Conservation (phyloP, 2,113 vertebrate genomes). For the Salminus brasiliensis region DNA sequence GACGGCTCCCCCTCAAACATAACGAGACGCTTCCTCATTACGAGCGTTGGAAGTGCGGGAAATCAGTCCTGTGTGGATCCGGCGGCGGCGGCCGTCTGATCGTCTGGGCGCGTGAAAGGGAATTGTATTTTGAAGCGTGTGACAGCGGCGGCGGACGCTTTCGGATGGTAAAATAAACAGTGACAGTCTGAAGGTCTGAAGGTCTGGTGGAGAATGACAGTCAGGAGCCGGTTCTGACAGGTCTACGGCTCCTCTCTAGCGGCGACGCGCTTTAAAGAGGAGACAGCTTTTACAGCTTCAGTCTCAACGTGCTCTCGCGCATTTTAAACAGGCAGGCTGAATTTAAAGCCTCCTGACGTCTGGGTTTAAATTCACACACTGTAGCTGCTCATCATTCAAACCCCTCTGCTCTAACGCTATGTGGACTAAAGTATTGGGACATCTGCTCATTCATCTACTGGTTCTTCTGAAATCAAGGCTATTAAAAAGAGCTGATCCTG, state of each 20-base stretch:
- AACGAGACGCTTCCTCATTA: constrained; percentile 35
- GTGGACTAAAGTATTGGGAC: too few relatives aligned
- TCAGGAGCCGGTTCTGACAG: background rate
- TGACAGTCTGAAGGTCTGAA: background rate
- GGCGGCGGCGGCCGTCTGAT: constrained; percentile 5
- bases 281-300: background rate
- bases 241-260: background rate
- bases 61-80: background rate
- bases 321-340: background rate
- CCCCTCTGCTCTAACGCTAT: too few relatives aligned
- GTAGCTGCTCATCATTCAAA: background rate
- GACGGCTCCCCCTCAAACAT: constrained; percentile 32
- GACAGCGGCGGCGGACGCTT: background rate
- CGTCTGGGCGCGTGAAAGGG: background rate
- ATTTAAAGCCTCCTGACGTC: constrained; percentile 1
- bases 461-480: too few relatives aligned
- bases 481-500: too few relatives aligned
- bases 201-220: background rate
- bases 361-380: background rate
- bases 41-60: constrained; percentile 6
- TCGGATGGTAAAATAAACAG: background rate
- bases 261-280: background rate
- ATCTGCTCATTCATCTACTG: background rate
- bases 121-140: constrained; percentile 11
- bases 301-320: background rate